Base-by-base conservation (phyloP, 1,140 invertebrate genomes). In the Caenorhabditis inopinata region DNA sequence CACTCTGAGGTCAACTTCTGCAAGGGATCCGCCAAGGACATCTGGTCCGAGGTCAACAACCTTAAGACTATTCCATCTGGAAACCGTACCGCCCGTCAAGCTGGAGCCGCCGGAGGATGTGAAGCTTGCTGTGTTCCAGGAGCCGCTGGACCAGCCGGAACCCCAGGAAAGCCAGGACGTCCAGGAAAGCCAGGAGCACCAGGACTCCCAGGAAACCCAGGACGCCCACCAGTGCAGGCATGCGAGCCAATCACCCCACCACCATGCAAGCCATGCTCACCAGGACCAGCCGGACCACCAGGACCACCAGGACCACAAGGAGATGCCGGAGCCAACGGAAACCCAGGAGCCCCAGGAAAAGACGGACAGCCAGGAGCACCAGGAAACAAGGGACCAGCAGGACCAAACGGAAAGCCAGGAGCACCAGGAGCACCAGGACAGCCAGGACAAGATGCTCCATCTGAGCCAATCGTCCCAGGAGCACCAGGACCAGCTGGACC, bases 161-260 rank as follows among this genome's bases (percentile, higher is more conserved):
- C 77, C 35, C 76, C 83, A 21, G 83, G 83, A 79, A 83, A 75
- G 47, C 83, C 83, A 29, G 83, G 83, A 80, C 51, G 75, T 25
- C 82, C 82, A 25, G 81, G 81, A 80, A 80, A 82, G 53, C 58
- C 76, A 46, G 81, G 81, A 82, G 78, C 51, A 38, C 76, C 81
- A 38, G 81, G 81, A 76, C 47, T 47, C 21, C 80, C 46, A 75
- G 79, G 79, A 49, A 83, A 62, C 48, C 80, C 82, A 58, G 77
- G 81, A 45, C 84, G 53, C 49, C 78, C 78, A 62, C 78, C 78
- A 32, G 58, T 73, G 78, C 78, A 79, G 29, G 42, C 78, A 47
- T 79, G 78, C 25, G 78, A 79, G 78, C 78, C 78, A 38, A 35
- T 79, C 42, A 79, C 78, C 38, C 76, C 78, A 53, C 81, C 81